A percentile compares a stretch with the other conserved stretches of the same genome.
Conservation (phyloP, 2,797 vertebrate genomes). For the Argya squamiceps region DNA sequence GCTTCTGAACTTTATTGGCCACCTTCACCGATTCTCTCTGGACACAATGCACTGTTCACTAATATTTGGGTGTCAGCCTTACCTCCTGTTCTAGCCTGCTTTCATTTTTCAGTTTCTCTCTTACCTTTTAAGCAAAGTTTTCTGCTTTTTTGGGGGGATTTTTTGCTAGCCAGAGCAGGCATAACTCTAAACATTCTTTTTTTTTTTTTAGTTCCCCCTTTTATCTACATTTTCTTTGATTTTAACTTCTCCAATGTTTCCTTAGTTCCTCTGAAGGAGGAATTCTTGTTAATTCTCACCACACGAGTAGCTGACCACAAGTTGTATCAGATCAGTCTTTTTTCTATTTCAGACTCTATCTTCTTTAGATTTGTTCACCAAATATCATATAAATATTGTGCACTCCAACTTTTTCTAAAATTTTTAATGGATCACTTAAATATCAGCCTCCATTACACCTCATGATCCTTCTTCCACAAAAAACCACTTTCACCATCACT, state of each 20-base stretch:
- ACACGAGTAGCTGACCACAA: background rate
- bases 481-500: background rate
- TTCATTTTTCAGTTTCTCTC: background rate
- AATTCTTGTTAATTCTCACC: background rate
- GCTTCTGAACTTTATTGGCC: background rate
- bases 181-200: background rate
- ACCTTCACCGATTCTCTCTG: background rate
- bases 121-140: background rate
- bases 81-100: background rate
- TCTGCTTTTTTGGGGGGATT: accelerated
- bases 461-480: background rate
- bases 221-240: background rate
- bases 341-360: background rate
- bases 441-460: background rate
- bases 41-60: background rate
- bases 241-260: background rate
- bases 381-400: background rate
- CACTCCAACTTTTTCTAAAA: background rate
- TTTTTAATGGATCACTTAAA: background rate
- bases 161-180: background rate
- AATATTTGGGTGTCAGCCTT: background rate
- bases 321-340: background rate
- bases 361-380: background rate
- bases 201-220: background rate
- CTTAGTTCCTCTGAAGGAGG: background rate